These are phyloP conservation scores for Aethes cnicana DNA, from an alignment of 2,888 invertebrate genomes.

Conservation along the genomic window DNA sequence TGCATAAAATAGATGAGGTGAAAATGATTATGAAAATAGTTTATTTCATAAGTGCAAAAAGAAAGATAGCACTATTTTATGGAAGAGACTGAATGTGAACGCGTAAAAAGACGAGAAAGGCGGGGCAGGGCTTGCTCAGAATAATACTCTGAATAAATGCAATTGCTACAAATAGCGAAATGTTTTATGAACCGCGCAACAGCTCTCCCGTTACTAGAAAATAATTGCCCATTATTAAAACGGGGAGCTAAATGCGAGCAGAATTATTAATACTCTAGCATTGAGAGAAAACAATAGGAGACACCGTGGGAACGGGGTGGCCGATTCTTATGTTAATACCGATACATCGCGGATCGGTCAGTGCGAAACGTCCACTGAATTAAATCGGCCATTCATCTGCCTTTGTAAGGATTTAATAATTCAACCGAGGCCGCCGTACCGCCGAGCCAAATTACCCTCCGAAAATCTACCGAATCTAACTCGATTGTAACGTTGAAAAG, in stretches of 20 bases:
- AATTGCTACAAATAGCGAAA: constrained; percentile 23
- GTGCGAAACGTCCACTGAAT: constrained; percentile 49
- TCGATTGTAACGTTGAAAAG: no score
- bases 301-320: constrained; percentile 65
- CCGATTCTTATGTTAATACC: constrained; percentile 71
- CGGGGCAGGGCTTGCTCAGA: no score
- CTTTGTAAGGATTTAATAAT: constrained; percentile 66
- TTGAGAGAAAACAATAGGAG: constrained; percentile 48
- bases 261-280: constrained; percentile 41
- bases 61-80: no score
- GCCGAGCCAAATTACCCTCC: constrained; percentile 25
- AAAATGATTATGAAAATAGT: no score
- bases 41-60: no score
- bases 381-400: constrained; percentile 58
- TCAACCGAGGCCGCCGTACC: constrained; percentile 51
- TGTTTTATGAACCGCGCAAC: constrained; percentile 17
- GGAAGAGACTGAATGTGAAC: no score
- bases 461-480: not conserved
- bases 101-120: no score
- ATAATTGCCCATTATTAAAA: constrained; percentile 46
- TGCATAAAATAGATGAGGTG: no score
- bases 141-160: not conserved
- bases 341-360: constrained; percentile 67
- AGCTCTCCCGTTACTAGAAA: constrained; percentile 26
- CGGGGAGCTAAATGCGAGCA: constrained; percentile 32